Conservation (phyloP, 2,797 vertebrate species). For the Sorex maritimensis region DNA sequence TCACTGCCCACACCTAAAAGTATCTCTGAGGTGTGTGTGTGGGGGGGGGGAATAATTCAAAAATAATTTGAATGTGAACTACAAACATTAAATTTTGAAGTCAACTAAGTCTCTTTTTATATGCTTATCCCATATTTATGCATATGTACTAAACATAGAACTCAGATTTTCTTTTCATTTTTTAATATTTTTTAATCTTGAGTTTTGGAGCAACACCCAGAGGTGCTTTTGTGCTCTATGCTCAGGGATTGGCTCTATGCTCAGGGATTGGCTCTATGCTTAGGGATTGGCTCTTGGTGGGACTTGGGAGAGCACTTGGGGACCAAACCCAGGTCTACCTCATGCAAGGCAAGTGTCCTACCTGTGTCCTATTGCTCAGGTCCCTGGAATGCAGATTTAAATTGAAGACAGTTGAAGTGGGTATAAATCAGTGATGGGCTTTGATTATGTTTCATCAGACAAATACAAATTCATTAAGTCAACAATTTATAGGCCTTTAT, state of each 20-base stretch:
- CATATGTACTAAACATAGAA: neutral
- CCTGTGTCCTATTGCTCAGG: too few relatives aligned
- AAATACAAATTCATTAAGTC: neutral
- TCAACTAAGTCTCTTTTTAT: neutral
- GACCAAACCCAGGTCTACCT: too few relatives aligned
- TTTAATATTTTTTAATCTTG: too few relatives aligned
- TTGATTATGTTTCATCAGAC: neutral
- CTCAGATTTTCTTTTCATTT: too few relatives aligned
- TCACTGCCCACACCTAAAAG: neutral
- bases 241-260: too few relatives aligned
- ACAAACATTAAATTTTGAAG: constrained; percentile 5
- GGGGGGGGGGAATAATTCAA: neutral
- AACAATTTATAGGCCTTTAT: neutral
- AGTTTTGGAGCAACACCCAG: too few relatives aligned
- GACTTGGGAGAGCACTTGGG: too few relatives aligned
- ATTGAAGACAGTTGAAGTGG: neutral
- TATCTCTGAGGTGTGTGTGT: too few relatives aligned
- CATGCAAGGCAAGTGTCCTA: too few relatives aligned
- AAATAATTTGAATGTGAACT: neutral
- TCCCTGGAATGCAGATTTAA: neutral
- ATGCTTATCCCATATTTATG: neutral
- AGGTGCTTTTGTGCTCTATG: too few relatives aligned
- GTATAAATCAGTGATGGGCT: neutral
- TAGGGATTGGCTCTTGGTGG: too few relatives aligned
- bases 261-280: too few relatives aligned